Percentiles rank a stretch among this genome's conserved stretches.
Conservation (phyloP, 2,797 vertebrate species). For the Sciurus vulgaris region DNA sequence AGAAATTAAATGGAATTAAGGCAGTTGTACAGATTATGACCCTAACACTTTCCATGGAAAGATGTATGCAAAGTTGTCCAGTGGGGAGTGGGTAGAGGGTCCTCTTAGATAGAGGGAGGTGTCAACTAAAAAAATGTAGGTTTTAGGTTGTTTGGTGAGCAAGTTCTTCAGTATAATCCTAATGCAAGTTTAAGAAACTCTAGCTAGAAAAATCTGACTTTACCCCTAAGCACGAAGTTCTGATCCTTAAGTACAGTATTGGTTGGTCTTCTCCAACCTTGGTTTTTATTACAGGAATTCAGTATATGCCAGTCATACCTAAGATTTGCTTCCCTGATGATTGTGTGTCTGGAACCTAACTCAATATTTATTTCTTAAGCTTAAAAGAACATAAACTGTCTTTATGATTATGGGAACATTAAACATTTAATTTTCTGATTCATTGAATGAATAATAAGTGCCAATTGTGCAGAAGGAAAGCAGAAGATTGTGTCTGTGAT, state of each 20-base stretch:
- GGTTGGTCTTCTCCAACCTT: not conserved
- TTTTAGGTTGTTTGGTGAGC: not conserved
- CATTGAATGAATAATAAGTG: not conserved
- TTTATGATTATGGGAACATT: not conserved
- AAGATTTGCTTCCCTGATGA: not conserved
- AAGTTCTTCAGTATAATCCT: not conserved
- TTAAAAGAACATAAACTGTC: not conserved
- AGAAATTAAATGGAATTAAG: not conserved
- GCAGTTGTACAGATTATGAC: not conserved
- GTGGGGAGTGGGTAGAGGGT: rapidly evolving
- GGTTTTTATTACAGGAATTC: not conserved
- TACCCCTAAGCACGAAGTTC: not conserved
- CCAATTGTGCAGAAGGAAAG: not conserved
- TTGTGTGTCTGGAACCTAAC: not conserved
- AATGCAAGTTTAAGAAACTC: not conserved
- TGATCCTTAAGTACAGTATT: not conserved
- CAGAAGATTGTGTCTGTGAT: not conserved
- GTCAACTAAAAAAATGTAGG: not conserved
- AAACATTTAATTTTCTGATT: not conserved
- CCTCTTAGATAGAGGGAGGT: not conserved
- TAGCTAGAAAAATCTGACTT: not conserved
- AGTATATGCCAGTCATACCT: not conserved
- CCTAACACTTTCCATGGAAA: not conserved
- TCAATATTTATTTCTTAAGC: not conserved
- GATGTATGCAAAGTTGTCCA: too few relatives aligned